A percentile compares a stretch with the other conserved stretches of the same genome.
Conservation (phyloP, 2,888 invertebrate genomes). For the Acanthopleura granulata region DNA sequence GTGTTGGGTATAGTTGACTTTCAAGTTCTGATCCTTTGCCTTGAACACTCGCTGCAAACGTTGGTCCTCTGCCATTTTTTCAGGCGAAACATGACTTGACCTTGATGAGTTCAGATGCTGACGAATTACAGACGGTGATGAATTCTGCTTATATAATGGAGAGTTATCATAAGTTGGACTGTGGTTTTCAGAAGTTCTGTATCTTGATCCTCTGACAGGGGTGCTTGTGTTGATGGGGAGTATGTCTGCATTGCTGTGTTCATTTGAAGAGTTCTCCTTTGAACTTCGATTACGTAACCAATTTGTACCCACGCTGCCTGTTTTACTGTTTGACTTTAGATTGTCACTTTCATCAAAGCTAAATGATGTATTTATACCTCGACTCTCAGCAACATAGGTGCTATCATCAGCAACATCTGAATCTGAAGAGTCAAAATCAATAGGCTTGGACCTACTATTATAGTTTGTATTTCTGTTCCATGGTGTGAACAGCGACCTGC, state of each 20-base stretch:
- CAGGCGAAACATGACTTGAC: neutral
- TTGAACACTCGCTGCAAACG: neutral
- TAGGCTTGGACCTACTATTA: neutral
- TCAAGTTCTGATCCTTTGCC: neutral
- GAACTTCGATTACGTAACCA: neutral
- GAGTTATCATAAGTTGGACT: neutral
- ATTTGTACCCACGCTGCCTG: neutral
- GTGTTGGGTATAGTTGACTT: slow-evolving; percentile 31
- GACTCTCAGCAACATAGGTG: slow-evolving; percentile 52
- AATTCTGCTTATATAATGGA: neutral
- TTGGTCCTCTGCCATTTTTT: slow-evolving; percentile 1
- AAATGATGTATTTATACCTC: slow-evolving; percentile 54
- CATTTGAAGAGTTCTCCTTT: neutral
- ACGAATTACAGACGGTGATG: neutral
- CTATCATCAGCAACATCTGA: slow-evolving; percentile 49
- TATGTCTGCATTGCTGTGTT: neutral
- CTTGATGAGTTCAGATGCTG: neutral
- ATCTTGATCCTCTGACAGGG: neutral
- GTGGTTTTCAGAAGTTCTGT: neutral
- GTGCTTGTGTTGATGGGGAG: neutral
- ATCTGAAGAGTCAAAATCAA: slow-evolving; percentile 48
- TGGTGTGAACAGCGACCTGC: neutral
- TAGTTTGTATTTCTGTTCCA: slow-evolving; percentile 1
- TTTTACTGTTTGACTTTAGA: neutral
- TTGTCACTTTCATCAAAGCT: slow-evolving; percentile 38